phyloP scores from a whole-genome alignment of 2,888 invertebrate genomes.

The Neoascia interrupta region DNA sequence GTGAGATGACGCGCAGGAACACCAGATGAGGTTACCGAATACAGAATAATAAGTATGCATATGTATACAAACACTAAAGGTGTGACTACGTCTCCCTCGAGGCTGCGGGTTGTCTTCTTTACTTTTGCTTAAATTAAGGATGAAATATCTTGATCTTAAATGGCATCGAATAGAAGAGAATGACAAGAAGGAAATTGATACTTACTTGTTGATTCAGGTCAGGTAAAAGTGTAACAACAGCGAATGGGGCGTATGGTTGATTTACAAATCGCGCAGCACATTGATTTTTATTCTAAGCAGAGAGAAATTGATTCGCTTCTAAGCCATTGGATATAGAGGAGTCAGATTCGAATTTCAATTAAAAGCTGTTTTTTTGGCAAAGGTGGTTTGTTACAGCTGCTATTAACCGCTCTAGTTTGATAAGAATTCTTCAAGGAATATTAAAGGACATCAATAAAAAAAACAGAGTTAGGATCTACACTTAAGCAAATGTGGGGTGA shows the following conservation, averaged over 20 bases:
- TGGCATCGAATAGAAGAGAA: conserved; percentile 29
- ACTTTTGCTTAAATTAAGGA: conserved; percentile 68
- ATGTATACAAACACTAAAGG: conserved; percentile 4
- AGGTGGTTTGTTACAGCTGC: too few relatives aligned
- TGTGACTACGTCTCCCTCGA: conserved; percentile 49
- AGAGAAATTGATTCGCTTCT: conserved; percentile 49
- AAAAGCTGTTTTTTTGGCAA: too few relatives aligned
- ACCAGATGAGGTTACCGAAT: too few relatives aligned
- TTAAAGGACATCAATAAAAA: not conserved
- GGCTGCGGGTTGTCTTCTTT: conserved; percentile 54
- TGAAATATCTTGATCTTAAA: conserved; percentile 69
- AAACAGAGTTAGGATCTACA: too few relatives aligned
- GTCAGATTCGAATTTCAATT: conserved; percentile 44
- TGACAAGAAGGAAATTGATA: conserved; percentile 42
- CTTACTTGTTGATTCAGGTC: conserved; percentile 68
- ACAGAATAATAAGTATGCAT: too few relatives aligned
- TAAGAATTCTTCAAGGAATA: too few relatives aligned
- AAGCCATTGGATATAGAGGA: too few relatives aligned
- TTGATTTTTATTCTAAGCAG: conserved; percentile 60
- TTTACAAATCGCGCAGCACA: conserved; percentile 62
- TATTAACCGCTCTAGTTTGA: too few relatives aligned
- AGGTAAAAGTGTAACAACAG: conserved; percentile 59
- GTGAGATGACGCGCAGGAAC: too few relatives aligned
- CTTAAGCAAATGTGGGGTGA: too few relatives aligned
- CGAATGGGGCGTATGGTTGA: conserved; percentile 49